A percentile compares a stretch with the other conserved stretches of the same genome.
These are phyloP conservation scores for Microdon myrmicae DNA, from an alignment of 2,888 invertebrate species.

Conservation along the genomic window DNA sequence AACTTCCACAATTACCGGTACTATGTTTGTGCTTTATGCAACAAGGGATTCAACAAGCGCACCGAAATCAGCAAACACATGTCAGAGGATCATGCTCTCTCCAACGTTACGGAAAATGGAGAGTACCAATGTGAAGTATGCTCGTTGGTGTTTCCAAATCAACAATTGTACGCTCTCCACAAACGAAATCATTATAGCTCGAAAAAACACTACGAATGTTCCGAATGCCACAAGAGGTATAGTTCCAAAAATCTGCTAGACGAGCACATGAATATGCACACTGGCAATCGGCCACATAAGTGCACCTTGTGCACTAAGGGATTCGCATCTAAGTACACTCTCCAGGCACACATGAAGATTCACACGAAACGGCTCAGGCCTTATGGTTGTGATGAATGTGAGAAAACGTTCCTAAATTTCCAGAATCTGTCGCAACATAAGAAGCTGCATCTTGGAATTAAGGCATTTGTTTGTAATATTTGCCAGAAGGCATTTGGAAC, in stretches of 20 bases:
- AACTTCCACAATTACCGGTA: constrained; percentile 72
- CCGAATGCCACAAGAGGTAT: constrained; percentile 75
- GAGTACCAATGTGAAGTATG: constrained; percentile 75
- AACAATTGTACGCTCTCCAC: constrained; percentile 72
- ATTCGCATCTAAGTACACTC: constrained; percentile 83
- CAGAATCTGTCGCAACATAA: constrained; percentile 81
- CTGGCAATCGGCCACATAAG: constrained; percentile 74
- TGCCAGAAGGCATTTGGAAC: constrained; percentile 79
- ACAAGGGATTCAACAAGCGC: constrained; percentile 73
- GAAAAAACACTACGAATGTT: constrained; percentile 74
- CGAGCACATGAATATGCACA: constrained; percentile 80
- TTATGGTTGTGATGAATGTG: constrained; percentile 75
- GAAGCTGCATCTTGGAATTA: constrained; percentile 77
- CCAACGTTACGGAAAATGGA: constrained; percentile 70
- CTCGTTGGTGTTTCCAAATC: constrained; percentile 72
- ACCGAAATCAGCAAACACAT: constrained; percentile 74
- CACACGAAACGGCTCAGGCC: constrained; percentile 77
- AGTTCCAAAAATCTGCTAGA: constrained; percentile 75
- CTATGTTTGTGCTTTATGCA: constrained; percentile 79
- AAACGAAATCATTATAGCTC: constrained; percentile 74
- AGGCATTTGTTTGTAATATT: constrained; percentile 61
- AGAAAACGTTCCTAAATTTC: constrained; percentile 79
- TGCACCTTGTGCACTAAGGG: constrained; percentile 77
- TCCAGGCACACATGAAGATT: constrained; percentile 80
- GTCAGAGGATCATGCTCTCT: constrained; percentile 71